Conservation (phyloP, 1,140 invertebrate genomes). For the Cherax destructor region DNA sequence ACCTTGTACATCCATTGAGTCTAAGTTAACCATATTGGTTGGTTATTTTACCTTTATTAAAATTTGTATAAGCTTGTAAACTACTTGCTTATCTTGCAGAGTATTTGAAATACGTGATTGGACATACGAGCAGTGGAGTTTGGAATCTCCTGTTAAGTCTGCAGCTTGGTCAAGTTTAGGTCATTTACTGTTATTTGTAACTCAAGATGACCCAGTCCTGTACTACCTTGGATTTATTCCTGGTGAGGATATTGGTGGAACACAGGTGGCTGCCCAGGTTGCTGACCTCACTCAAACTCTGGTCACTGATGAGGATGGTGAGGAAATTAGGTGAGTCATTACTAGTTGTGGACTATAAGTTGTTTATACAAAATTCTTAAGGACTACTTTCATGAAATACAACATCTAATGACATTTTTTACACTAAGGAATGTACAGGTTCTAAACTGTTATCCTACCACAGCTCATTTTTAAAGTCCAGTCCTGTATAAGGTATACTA, state of each 20-base stretch:
- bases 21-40: no score
- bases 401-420: no score
- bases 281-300: constrained; percentile 38
- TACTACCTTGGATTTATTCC: constrained; percentile 40
- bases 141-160: constrained; percentile 48
- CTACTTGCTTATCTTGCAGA: not conserved
- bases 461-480: no score
- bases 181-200: constrained; percentile 53
- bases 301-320: constrained; percentile 11
- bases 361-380: not conserved
- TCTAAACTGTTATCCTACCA: no score
- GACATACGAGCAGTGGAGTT: constrained; percentile 49
- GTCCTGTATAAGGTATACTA: no score
- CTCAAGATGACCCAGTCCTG: constrained; percentile 45
- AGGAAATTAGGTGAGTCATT: constrained; percentile 23
- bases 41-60: no score
- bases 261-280: constrained; percentile 50
- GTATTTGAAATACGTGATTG: constrained; percentile 40
- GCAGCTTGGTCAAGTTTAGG: constrained; percentile 49
- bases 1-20: no score
- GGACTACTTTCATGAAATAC: no score
- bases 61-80: not conserved
- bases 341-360: not conserved
- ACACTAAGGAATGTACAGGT: no score
- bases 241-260: constrained; percentile 44